Base-by-base conservation (phyloP, 2,113 vertebrate genomes). In the Lophotis ruficrista region DNA sequence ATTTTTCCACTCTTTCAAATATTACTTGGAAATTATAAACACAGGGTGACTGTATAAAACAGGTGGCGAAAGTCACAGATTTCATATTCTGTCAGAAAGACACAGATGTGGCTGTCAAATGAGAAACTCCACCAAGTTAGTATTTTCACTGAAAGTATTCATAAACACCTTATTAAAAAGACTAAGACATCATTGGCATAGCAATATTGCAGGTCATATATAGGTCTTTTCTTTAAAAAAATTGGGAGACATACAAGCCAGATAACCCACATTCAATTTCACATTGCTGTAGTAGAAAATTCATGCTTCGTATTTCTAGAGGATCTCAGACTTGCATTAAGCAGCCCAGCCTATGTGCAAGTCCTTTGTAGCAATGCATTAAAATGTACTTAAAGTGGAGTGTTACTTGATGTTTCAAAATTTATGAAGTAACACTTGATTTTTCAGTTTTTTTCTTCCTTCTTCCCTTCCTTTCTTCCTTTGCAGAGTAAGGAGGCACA, bases 1-100 rank as follows among this genome's bases (percentile, higher is more conserved):
- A 28, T 38, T 77, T 69, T 91, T 82, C 70, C 90, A 31, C 50
- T 60, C 70, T 94, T 96, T 83, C 72, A 87, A 71, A 78, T 79
- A 83, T 72, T 86, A 70, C 33, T 76, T 60, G 87, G 72, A 87
- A 91, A 88, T 81, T 5, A 76, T 41, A 61, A 83, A 48, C 66
- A 82, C 22, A 28, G 53, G 14, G 17, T 88, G 57, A n/a, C 28
- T 89, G 28, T 35, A 51, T 65, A 54, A 82, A 91, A 83, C 35
- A 90, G 65, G 71, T 68, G 50, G 66, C 72, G 91, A 65, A 90
- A 93, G 53, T 81, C 90, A 86, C 45, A 83, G 53, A 80, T 61
- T 64, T 82, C 38, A 43, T 87, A 35, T 69, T 91, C 51, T 57
- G 47, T 77, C 82, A 73, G 85, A 85, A 86, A 72, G 71, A 37